Evolutionary conservation across 1,140 invertebrate species (phyloP), one percentile per base, ranked within the genome.

Genomic region (Tyrophagus putrescentiae): DNA sequence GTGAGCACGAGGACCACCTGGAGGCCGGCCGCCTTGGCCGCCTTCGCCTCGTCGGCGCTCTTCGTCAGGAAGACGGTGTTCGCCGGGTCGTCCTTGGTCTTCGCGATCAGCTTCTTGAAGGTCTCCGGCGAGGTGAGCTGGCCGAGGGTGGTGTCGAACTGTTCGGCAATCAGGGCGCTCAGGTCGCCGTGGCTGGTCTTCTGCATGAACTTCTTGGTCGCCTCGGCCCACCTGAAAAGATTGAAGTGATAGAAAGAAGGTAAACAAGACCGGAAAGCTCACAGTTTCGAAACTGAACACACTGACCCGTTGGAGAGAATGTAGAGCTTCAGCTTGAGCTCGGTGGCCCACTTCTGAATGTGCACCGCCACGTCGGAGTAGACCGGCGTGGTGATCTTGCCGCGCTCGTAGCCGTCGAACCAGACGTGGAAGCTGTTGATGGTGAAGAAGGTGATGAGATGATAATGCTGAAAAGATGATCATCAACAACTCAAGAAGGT

Each of bases 341-440:
- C 34, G 27, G 16, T 16, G 1, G 28, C 16, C 61, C 61, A 62
- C 41, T 57, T 25, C n/a, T 29, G 32, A 4, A 63, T 21, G 3
- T 65, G n/a, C 13, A 50, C 27, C 9, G 61, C 32, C 7, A 62
- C 61, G 21, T 62, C 61, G 4, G 36, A 62, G 53, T 63, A 61
- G 4, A 61, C 50, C 2, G 53, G 60, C 2, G 60, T 61, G 3
- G 7, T 1, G 11, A 61, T 9, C 23, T 61, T 60, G 3, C 25
- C 18, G 1, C 32, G n/a, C 1, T 61, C 48, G 25, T 60, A 61
- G 36, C 60, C 60, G 34, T 60, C 31, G 34, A 61, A 61, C 60
- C 60, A 61, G n/a, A 61, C 52, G 3, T 61, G 50, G 27, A 60
- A 61, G 2, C 39, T 52, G n/a, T n/a, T n/a, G n/a, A 73, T 75